Evolutionary conservation across 2,888 invertebrate species (phyloP).

Genomic region (Myopa testacea): DNA sequence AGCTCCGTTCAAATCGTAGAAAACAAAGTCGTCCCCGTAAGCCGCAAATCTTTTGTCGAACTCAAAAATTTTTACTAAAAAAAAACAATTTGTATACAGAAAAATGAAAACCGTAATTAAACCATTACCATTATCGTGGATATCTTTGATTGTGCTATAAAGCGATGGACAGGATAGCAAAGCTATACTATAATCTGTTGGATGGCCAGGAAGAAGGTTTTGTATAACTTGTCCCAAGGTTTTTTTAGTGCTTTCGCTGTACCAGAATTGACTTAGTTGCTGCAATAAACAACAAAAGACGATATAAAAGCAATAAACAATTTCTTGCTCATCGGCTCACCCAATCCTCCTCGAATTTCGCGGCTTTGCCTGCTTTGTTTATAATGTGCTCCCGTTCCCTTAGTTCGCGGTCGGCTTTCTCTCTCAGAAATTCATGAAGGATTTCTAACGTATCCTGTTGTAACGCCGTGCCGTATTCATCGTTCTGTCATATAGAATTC

Average conservation of each 20-base stretch:
- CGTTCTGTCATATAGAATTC: neutral
- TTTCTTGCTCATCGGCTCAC: conserved; percentile 68
- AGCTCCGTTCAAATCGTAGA: conserved; percentile 91
- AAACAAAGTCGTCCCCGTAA: conserved; percentile 82
- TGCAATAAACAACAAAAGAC: conserved; percentile 61
- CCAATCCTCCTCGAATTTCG: conserved; percentile 84
- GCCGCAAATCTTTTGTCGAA: conserved; percentile 86
- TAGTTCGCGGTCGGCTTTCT: conserved; percentile 75
- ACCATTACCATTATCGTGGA: conserved; percentile 55
- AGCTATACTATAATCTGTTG: conserved; percentile 73
- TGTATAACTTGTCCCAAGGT: conserved; percentile 77
- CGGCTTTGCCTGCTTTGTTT: conserved; percentile 65
- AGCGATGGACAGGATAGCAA: conserved; percentile 91
- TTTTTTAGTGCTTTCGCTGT: conserved; percentile 83
- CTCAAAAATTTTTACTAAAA: conserved; percentile 83
- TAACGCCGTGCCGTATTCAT: conserved; percentile 75
- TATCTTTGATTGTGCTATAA: conserved; percentile 75
- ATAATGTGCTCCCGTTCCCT: conserved; percentile 68
- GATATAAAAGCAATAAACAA: neutral
- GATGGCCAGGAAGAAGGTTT: conserved; percentile 68
- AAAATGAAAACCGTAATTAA: neutral
- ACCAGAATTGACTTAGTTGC: conserved; percentile 99
- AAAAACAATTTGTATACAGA: conserved; percentile 8
- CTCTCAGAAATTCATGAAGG: conserved; percentile 80
- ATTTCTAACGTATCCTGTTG: conserved; percentile 80